A percentile compares a stretch with the other conserved stretches of the same genome.
These are phyloP conservation scores for Nineta flava DNA, from an alignment of 2,888 invertebrate genomes.

Conservation along the genomic window DNA sequence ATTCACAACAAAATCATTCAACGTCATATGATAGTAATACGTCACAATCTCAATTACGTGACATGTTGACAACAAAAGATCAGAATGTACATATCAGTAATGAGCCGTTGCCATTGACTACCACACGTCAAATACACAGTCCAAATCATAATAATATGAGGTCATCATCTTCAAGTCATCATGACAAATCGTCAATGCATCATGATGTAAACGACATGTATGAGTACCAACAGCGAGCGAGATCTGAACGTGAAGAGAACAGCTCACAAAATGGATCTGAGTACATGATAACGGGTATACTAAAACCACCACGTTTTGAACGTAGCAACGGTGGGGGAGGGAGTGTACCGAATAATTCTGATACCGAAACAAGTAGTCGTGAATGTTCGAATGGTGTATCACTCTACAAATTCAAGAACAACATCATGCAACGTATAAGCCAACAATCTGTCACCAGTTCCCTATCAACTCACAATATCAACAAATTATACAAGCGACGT, in stretches of 20 bases:
- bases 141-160: slow-evolving; percentile 1
- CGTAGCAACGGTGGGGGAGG: slow-evolving; percentile 7
- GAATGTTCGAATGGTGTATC: slow-evolving; percentile 19
- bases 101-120: slow-evolving; percentile 7
- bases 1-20: slow-evolving; percentile 13
- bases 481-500: slow-evolving; percentile 5
- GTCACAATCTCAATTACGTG: slow-evolving; percentile 24
- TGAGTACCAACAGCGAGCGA: background rate
- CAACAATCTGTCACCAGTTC: slow-evolving; percentile 27
- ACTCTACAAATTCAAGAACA: slow-evolving; percentile 89
- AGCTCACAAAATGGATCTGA: slow-evolving; percentile 2
- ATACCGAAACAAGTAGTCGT: slow-evolving; percentile 21
- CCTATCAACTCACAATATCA: slow-evolving; percentile 10
- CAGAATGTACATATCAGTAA: slow-evolving; percentile 10
- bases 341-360: slow-evolving; percentile 23
- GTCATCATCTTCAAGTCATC: background rate
- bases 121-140: background rate
- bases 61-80: slow-evolving; percentile 22
- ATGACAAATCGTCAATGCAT: background rate
- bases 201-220: background rate
- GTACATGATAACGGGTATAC: background rate
- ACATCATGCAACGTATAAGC: slow-evolving; percentile 73
- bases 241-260: background rate
- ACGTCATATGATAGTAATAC: slow-evolving; percentile 14
- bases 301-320: background rate